Evolutionary conservation across 2,797 vertebrate genomes (phyloP).

Genomic region (Cyprinodon diabolis): DNA sequence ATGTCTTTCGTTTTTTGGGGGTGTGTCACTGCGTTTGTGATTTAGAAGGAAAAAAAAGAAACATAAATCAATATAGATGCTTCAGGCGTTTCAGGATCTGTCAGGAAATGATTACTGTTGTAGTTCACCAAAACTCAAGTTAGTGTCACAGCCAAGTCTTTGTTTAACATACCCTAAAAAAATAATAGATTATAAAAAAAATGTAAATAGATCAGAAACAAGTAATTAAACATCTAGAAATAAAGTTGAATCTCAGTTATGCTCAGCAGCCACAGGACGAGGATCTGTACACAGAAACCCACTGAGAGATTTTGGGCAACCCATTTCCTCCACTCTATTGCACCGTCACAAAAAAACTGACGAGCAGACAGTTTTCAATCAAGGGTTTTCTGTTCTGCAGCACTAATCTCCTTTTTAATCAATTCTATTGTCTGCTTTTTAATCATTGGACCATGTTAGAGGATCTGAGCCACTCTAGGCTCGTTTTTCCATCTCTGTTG

Average conservation of each 20-base stretch:
- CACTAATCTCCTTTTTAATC: constrained; percentile 23
- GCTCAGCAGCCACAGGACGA: neutral
- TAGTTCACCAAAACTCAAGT: neutral
- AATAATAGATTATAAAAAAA: neutral
- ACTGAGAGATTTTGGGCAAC: constrained; percentile 36
- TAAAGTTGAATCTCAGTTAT: neutral
- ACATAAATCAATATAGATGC: neutral
- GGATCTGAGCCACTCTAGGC: neutral
- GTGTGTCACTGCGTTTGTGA: neutral
- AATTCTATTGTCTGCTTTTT: constrained; percentile 23
- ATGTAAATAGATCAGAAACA: neutral
- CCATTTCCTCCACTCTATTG: constrained; percentile 10
- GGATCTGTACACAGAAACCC: neutral
- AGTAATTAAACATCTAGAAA: neutral
- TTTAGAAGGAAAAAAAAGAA: neutral
- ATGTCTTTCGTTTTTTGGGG: neutral
- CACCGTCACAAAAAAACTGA: constrained; percentile 35
- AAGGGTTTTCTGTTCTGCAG: constrained; percentile 9
- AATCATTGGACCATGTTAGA: constrained; percentile 17
- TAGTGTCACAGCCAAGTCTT: neutral
- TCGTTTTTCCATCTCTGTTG: neutral
- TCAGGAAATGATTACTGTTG: neutral
- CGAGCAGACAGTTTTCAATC: constrained; percentile 17
- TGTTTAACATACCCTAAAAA: neutral
- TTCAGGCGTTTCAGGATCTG: neutral